A percentile compares a stretch with the other conserved stretches of the same genome.
These are phyloP conservation scores for Prinia subflava DNA, from an alignment of 2,113 vertebrate species.

Conservation along the genomic window DNA sequence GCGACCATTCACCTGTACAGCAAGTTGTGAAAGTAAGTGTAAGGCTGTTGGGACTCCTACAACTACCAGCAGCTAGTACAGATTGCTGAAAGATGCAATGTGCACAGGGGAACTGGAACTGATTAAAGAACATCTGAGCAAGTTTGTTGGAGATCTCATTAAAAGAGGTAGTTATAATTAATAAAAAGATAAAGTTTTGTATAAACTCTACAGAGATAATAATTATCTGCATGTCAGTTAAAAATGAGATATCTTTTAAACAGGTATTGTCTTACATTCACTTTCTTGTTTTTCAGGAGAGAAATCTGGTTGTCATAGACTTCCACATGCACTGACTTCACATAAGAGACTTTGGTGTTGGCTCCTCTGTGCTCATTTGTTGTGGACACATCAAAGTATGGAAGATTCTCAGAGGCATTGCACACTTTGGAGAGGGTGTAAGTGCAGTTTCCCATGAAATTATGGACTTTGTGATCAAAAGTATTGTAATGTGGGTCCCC, in stretches of 20 bases:
- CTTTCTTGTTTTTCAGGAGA: slow-evolving; percentile 78
- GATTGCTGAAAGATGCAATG: neutral
- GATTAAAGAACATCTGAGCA: neutral
- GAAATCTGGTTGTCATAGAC: slow-evolving; percentile 69
- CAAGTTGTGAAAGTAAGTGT: neutral
- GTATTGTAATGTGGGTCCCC: slow-evolving; percentile 64
- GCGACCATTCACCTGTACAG: slow-evolving; percentile 73
- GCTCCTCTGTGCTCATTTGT: slow-evolving; percentile 84
- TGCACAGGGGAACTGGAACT: neutral
- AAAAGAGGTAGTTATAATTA: neutral
- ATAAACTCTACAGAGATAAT: neutral
- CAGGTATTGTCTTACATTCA: slow-evolving; percentile 73
- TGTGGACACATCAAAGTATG: slow-evolving; percentile 80
- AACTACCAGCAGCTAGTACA: neutral
- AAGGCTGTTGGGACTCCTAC: neutral
- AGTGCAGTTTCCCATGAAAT: slow-evolving; percentile 89
- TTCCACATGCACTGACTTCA: slow-evolving; percentile 78
- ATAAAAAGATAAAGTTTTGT: neutral
- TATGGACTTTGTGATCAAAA: slow-evolving; percentile 64
- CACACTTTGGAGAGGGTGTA: slow-evolving; percentile 84
- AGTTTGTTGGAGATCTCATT: neutral
- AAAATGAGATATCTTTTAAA: neutral
- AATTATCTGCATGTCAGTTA: neutral
- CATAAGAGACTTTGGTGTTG: slow-evolving; percentile 82
- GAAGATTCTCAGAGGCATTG: slow-evolving; percentile 59